Percentiles rank a stretch among this genome's conserved stretches.
phyloP scores from a whole-genome alignment of 2,113 vertebrate species.

The Gymnocephalus cernua region DNA sequence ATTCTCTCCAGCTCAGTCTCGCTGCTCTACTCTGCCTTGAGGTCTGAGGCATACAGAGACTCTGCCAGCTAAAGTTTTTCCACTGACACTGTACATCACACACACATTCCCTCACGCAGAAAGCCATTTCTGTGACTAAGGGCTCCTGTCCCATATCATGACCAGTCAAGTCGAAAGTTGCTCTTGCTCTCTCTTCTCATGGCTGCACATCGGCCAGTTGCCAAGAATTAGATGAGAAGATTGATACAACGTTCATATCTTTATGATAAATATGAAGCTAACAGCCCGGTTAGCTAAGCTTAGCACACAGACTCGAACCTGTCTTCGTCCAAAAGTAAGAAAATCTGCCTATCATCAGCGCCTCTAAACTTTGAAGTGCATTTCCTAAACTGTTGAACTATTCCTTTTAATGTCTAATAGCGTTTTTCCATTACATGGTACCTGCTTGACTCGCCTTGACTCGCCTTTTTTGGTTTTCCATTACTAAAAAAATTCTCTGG shows the following conservation, averaged over 20 bases:
- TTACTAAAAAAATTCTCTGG: too few relatives aligned
- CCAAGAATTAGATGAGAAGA: neutral
- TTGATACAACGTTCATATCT: neutral
- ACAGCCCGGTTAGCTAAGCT: neutral
- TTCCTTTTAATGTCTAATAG: neutral
- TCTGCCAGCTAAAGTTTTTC: constrained; percentile 42
- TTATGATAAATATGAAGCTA: neutral
- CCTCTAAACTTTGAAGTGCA: neutral
- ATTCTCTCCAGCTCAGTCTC: constrained; percentile 50
- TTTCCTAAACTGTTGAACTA: neutral
- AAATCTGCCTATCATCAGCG: neutral
- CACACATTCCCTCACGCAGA: constrained; percentile 36
- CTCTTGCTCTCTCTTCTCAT: constrained; percentile 20
- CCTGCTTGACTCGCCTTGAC: too few relatives aligned
- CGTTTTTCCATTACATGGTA: too few relatives aligned
- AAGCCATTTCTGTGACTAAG: constrained; percentile 38
- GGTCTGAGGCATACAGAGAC: constrained; percentile 46
- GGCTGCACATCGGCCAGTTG: constrained; percentile 16
- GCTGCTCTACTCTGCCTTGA: constrained; percentile 55
- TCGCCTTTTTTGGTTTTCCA: too few relatives aligned
- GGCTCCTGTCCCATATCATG: constrained; percentile 52
- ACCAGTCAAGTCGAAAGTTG: constrained; percentile 44
- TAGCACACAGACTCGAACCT: constrained; percentile 16
- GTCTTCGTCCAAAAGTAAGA: neutral
- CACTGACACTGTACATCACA: constrained; percentile 54